Percentiles rank a stretch among this genome's conserved stretches.
phyloP scores from a whole-genome alignment of 2,888 invertebrate genomes.

The Chromoteleia sp. region DNA sequence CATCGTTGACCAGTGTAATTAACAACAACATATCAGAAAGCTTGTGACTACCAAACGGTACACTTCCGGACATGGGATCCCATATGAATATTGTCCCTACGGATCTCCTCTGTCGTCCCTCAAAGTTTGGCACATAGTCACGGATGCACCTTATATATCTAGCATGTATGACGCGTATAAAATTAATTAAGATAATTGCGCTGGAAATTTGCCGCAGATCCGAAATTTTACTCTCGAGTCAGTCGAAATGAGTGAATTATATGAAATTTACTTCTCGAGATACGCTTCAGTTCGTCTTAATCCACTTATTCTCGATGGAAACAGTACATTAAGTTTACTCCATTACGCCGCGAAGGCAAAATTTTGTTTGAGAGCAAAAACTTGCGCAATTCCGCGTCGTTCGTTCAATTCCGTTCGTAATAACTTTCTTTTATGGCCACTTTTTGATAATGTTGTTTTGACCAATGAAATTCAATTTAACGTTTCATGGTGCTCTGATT shows the following conservation, averaged over 20 bases:
- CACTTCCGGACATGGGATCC: too few relatives aligned
- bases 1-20: too few relatives aligned
- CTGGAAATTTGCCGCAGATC: slow-evolving; percentile 18
- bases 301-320: slow-evolving; percentile 47
- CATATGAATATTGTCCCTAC: too few relatives aligned
- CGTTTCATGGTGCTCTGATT: not conserved
- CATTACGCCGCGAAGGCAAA: slow-evolving; percentile 53
- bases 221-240: slow-evolving; percentile 28
- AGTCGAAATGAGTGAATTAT: slow-evolving; percentile 42
- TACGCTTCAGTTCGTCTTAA: slow-evolving; percentile 54
- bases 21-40: too few relatives aligned
- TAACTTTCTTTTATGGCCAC: slow-evolving; percentile 32
- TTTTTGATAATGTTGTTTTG: slow-evolving; percentile 36
- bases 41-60: too few relatives aligned
- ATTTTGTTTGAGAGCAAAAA: slow-evolving; percentile 55
- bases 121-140: too few relatives aligned
- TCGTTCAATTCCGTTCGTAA: slow-evolving; percentile 37
- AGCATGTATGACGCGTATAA: too few relatives aligned
- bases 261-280: slow-evolving; percentile 44
- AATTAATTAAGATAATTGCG: slow-evolving; percentile 35
- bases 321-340: slow-evolving; percentile 55
- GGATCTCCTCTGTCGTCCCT: too few relatives aligned
- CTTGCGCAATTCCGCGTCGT: slow-evolving; percentile 10
- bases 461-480: not conserved
- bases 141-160: too few relatives aligned